Evolutionary conservation across 2,888 invertebrate genomes (phyloP), one percentile per base, ranked within the genome.

Genomic region (Heliconius aoede): DNA sequence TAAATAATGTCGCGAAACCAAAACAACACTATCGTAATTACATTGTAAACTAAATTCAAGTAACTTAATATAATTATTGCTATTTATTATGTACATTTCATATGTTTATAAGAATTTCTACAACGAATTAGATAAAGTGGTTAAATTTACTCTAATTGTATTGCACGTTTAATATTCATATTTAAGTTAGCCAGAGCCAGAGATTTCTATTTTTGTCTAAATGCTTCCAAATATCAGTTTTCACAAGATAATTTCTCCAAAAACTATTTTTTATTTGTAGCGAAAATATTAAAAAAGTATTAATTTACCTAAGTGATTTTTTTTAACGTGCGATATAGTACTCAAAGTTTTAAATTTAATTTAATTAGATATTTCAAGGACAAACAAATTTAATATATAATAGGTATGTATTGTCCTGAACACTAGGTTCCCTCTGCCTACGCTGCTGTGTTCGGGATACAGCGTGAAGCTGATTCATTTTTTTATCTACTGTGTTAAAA

Each of bases 61-160:
- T 60, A 24, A 24, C 36, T 28, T 36, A 60, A 28, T 72, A 36
- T 21, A 28, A 72, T 40, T 72, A 72, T 60, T 36, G 21, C 21
- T 72, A 76, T 72, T 65, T 72, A 64, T 58, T 58, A 64, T 32
- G 61, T 62, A 26, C n/a, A 51, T 30, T 32, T 32, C 32, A 61
- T 32, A 62, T 74, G 30, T 62, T 51, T 24, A 68, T 74, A 74
- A 26, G 32, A 74, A 71, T 58, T 65, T 64, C 71, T 76, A 76
- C 75, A 76, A 76, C 75, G 75, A 76, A 76, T 72, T 72, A 76
- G 71, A 58, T 76, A 65, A 15, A 36, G 65, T 65, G 15, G 21
- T 30, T 4, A 36, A 8, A 24, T 65, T 36, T 32, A n/a, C 32
- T 64, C 24, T 36, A n/a, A 11, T 64, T n/a, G 13, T 64, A 64